Evolutionary conservation across 2,113 vertebrate genomes (phyloP).

Genomic region (Piaya cayana): DNA sequence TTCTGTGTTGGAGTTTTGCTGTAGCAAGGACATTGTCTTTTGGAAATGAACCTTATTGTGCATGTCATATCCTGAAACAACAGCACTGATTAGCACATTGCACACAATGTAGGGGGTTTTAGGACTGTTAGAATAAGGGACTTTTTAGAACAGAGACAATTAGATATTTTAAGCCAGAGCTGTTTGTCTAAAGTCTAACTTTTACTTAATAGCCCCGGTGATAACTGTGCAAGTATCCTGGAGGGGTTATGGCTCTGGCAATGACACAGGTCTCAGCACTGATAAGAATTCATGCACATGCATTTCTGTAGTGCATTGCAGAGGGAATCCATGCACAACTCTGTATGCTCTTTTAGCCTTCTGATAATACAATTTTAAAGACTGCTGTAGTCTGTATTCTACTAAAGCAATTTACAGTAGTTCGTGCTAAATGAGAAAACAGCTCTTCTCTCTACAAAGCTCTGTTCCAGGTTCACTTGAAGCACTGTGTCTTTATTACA

Average conservation of each 20-base stretch:
- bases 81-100: background rate
- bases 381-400: background rate
- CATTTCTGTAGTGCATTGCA: background rate
- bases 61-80: accelerated
- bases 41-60: background rate
- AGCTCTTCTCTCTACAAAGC: conserved; percentile 5
- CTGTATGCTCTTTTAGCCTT: background rate
- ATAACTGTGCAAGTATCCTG: background rate
- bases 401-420: background rate
- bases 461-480: conserved; percentile 8
- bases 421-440: conserved; percentile 36
- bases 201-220: background rate
- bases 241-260: background rate
- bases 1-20: background rate
- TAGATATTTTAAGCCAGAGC: background rate
- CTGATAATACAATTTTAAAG: background rate
- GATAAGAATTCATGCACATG: background rate
- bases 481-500: background rate
- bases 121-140: background rate
- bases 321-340: background rate
- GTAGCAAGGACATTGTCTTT: background rate
- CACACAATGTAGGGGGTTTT: accelerated
- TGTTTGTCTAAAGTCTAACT: background rate
- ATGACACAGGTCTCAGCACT: background rate
- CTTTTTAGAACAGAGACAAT: background rate